Conservation (phyloP, 2,113 vertebrate genomes). For the Balaenoptera acutorostrata region DNA sequence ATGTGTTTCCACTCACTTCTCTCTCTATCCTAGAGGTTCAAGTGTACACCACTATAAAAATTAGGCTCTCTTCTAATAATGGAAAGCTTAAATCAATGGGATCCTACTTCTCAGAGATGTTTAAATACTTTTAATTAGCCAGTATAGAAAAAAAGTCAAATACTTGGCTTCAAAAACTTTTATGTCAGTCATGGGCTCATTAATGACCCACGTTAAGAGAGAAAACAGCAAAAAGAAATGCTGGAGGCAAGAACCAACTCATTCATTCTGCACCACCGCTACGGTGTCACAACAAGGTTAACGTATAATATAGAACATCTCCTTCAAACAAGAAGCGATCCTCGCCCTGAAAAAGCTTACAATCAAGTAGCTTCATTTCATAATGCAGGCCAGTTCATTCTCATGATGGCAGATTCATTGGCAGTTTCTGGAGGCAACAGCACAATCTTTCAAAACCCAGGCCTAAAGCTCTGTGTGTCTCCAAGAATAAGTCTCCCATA, state of each 20-base stretch:
- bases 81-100: not conserved
- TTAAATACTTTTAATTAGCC: not conserved
- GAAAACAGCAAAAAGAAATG: not conserved
- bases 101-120: not conserved
- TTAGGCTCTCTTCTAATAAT: not conserved
- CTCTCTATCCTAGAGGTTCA: not conserved
- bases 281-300: not conserved
- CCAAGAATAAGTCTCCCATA: not conserved
- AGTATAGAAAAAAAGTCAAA: not conserved
- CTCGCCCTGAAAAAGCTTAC: not conserved
- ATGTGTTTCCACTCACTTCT: not conserved
- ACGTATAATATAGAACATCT: not conserved
- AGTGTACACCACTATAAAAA: constrained; percentile 27
- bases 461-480: not conserved
- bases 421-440: not conserved
- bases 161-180: not conserved
- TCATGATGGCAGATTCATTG: not conserved
- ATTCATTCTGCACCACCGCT: not conserved
- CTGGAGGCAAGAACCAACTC: not conserved
- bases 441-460: not conserved
- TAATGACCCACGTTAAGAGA: not conserved
- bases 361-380: not conserved
- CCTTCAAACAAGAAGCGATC: not conserved
- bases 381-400: not conserved
- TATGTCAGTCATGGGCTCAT: not conserved